Evolutionary conservation across 2,113 vertebrate species (phyloP).

Genomic region (Cathartes aura): DNA sequence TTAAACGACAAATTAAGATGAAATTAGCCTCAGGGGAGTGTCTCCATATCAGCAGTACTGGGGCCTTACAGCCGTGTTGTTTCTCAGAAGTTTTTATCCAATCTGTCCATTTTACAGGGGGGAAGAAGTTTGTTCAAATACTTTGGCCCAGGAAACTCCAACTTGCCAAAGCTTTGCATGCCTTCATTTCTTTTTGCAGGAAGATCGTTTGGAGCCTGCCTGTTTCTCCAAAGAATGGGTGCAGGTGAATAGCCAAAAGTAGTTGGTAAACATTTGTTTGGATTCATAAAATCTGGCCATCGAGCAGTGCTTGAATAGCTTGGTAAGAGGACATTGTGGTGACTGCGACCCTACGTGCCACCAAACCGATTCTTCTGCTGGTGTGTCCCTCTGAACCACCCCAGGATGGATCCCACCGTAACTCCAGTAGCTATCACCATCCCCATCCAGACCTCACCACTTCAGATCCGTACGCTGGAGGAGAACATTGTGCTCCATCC

Average conservation of each 20-base stretch:
- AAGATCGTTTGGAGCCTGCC: neutral
- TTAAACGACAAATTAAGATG: neutral
- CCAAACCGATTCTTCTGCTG: fast-evolving
- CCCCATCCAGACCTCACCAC: neutral
- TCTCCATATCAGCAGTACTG: neutral
- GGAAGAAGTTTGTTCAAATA: neutral
- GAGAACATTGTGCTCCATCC: neutral
- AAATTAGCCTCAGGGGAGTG: neutral
- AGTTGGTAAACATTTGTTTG: neutral
- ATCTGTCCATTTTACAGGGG: neutral
- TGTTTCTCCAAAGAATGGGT: neutral
- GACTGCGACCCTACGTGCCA: neutral
- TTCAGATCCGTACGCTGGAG: neutral
- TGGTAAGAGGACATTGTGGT: fast-evolving
- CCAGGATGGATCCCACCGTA: neutral
- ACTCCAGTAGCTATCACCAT: neutral
- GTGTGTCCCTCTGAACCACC: fast-evolving
- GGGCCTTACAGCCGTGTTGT: fast-evolving
- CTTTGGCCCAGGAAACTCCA: neutral
- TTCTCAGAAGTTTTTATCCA: neutral
- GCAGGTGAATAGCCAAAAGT: neutral
- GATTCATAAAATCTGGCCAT: neutral
- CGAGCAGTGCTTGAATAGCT: neutral
- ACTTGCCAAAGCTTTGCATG: neutral
- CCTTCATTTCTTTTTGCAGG: neutral